Base-by-base conservation (phyloP, 2,888 invertebrate genomes). In the Ornithoptera alexandrae region DNA sequence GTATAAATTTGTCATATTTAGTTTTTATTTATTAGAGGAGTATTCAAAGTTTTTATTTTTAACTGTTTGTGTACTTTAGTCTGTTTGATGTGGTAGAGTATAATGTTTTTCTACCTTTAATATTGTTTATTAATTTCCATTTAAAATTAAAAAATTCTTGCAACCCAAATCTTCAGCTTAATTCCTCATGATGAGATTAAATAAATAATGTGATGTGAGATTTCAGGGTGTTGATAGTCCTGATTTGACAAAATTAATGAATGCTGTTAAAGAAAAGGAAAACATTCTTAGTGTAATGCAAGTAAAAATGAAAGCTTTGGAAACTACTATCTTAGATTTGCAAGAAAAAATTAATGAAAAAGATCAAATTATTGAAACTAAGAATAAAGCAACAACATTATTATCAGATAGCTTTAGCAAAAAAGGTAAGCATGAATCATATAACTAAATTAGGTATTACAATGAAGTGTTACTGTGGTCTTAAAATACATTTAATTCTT, bases 261-360 rank as follows among this genome's bases (percentile, higher is more conserved):
- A 93, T 74, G 94, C 94, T 81, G 93, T 96, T n/a, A 93, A 95
- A 75, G 92, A 91, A 72, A 92, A 92, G 77, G 92, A 92, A 73
- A 91, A 89, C 78, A 79, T 81, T 39, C 74, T 92, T 22, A 90
- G 84, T 83, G 78, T 90, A 8, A 83, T 92, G 79, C 90, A 92
- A 79, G 86, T 89, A 0, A 92, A 89, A 78, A 86, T 92, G 77
- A 91, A 81, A 77, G 95, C 96, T 77, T 91, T 96, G 83, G 97
- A 97, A 86, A 94, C 95, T 12, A 94, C 94, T 72, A 94, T 97
- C 63, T 86, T 97, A 74, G 98, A 98, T 84, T 91, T 96, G 65
- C 96, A 97, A 86, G 97, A 97, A 83, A 95, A 95, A 85, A 91
- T 97, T 5, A 95, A 94, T 79, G 96, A 97, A 86, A 96, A 97